A percentile compares a stretch with the other conserved stretches of the same genome.
Evolutionary conservation across 2,888 invertebrate genomes (phyloP).

Genomic region (Branchellion lobata): DNA sequence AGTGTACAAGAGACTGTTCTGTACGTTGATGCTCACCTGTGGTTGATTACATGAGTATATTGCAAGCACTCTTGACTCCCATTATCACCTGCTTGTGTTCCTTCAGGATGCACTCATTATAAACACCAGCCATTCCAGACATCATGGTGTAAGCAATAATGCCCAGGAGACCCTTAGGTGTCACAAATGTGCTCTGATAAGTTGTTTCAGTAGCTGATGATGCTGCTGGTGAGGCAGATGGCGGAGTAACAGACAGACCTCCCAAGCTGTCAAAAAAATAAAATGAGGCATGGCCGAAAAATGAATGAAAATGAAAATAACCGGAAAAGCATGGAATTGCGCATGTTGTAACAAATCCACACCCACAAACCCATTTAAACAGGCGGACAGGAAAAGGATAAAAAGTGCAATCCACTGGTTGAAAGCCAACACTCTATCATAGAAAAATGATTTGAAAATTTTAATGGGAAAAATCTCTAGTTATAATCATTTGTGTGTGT

Average conservation of each 20-base stretch:
- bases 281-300: too few species aligned
- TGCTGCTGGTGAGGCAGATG: too few species aligned
- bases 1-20: conserved; percentile 58
- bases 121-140: conserved; percentile 61
- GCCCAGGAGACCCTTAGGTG: conserved; percentile 58
- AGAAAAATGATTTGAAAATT: too few species aligned
- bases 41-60: conserved; percentile 46
- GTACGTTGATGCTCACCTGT: conserved; percentile 59
- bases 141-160: conserved; percentile 57
- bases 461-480: too few species aligned
- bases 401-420: conserved; percentile 58
- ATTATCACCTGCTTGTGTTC: conserved; percentile 53
- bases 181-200: conserved; percentile 56
- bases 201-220: conserved; percentile 18
- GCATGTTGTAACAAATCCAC: too few species aligned
- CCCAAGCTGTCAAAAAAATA: too few species aligned
- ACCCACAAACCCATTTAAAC: conserved; percentile 58
- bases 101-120: conserved; percentile 61
- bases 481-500: conserved; percentile 27
- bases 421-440: conserved; percentile 55
- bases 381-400: conserved; percentile 58
- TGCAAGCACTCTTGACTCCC: too few species aligned
- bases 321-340: too few species aligned
- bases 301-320: too few species aligned
- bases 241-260: neutral